Conservation (phyloP, 2,888 invertebrate genomes). For the Limenitis camilla region DNA sequence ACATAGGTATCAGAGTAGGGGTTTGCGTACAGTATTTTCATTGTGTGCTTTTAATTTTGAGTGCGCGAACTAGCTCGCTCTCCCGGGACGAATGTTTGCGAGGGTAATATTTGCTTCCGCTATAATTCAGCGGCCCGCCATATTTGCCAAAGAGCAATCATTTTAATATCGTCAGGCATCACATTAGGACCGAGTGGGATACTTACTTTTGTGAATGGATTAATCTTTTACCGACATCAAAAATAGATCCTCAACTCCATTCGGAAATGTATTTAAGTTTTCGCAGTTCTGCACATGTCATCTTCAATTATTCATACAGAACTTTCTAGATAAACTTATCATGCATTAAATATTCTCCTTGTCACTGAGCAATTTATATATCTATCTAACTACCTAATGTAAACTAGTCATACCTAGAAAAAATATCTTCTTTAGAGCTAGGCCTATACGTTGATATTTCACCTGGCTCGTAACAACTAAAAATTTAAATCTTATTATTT, state of each 20-base stretch:
- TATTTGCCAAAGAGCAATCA: constrained; percentile 79
- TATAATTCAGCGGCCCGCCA: constrained; percentile 78
- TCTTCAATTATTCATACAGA: too few species aligned
- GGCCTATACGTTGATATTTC: too few species aligned
- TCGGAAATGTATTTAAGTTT: constrained; percentile 7
- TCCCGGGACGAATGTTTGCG: constrained; percentile 75
- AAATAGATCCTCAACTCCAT: background rate
- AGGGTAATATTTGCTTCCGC: constrained; percentile 77
- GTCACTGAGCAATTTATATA: too few species aligned
- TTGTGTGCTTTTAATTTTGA: constrained; percentile 79
- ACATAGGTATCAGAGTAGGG: constrained; percentile 67
- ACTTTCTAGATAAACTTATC: too few species aligned
- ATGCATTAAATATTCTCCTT: too few species aligned
- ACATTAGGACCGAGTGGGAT: constrained; percentile 66
- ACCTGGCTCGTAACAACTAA: too few species aligned
- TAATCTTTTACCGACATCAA: constrained; percentile 49
- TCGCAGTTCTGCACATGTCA: background rate
- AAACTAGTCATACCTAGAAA: too few species aligned
- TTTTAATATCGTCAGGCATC: constrained; percentile 76
- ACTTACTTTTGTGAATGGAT: constrained; percentile 60
- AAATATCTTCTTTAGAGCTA: too few species aligned
- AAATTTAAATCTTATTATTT: too few species aligned
- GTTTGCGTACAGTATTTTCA: constrained; percentile 73
- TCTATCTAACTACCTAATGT: too few species aligned
- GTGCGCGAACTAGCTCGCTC: constrained; percentile 77